Conservation (phyloP, 2,888 invertebrate species). For the Boloria selene region DNA sequence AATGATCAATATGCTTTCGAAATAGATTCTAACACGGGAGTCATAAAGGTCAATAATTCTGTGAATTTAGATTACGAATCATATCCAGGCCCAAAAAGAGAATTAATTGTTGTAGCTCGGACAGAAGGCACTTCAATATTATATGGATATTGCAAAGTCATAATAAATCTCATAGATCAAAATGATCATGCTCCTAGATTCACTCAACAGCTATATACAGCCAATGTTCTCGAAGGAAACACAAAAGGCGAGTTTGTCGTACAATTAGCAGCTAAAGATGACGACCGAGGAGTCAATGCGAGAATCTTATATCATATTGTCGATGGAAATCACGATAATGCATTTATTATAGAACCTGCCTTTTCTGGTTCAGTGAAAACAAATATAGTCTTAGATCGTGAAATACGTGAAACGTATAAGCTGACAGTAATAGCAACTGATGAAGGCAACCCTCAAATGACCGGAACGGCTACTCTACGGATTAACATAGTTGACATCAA, state of each 20-base stretch:
- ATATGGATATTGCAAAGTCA: slow-evolving; percentile 92
- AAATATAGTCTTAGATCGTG: slow-evolving; percentile 96
- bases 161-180: slow-evolving; percentile 91
- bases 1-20: slow-evolving; percentile 91
- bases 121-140: slow-evolving; percentile 88
- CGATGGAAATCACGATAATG: slow-evolving; percentile 97
- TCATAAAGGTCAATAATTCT: slow-evolving; percentile 90
- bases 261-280: slow-evolving; percentile 94
- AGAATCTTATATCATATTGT: slow-evolving; percentile 96
- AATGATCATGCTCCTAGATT: slow-evolving; percentile 97
- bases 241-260: slow-evolving; percentile 95
- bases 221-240: slow-evolving; percentile 96
- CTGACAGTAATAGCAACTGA: slow-evolving; percentile 97
- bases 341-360: slow-evolving; percentile 96
- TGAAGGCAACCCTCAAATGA: slow-evolving; percentile 94
- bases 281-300: slow-evolving; percentile 91
- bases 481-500: slow-evolving; percentile 97
- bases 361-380: slow-evolving; percentile 97
- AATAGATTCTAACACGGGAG: slow-evolving; percentile 89
- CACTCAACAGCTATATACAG: slow-evolving; percentile 95
- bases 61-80: slow-evolving; percentile 92
- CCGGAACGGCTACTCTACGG: slow-evolving; percentile 93
- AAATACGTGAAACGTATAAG: slow-evolving; percentile 93
- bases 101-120: slow-evolving; percentile 90
- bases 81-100: slow-evolving; percentile 78